Evolutionary conservation across 1,140 invertebrate species (phyloP).

Genomic region (Drosophila sproati): DNA sequence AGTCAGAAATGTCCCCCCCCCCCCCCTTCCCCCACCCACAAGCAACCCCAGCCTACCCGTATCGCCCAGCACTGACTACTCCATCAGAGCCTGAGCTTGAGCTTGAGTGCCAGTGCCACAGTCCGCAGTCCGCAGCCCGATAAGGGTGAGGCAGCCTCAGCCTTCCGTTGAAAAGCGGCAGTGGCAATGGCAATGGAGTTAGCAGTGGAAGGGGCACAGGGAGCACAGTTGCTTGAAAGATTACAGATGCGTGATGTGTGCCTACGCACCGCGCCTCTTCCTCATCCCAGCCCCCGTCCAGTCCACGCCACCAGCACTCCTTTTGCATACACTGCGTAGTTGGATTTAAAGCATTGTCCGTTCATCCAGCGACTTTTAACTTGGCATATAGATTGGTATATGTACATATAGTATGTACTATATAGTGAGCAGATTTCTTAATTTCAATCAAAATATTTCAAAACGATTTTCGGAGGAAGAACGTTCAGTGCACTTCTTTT

Average conservation of each 20-base stretch:
- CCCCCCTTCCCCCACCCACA: conserved; percentile 3
- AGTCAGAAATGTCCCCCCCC: not conserved
- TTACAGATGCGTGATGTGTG: conserved; percentile 22
- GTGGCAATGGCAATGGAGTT: too few relatives aligned
- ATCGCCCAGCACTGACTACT: conserved; percentile 27
- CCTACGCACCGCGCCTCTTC: conserved; percentile 1
- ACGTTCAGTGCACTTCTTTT: too few relatives aligned
- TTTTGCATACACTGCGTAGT: not conserved
- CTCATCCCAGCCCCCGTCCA: not conserved
- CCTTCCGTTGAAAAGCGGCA: not conserved
- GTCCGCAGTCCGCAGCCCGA: conserved; percentile 32
- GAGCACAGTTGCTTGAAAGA: not conserved
- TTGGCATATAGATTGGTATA: too few relatives aligned
- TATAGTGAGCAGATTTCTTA: too few relatives aligned
- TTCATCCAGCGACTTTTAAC: too few relatives aligned
- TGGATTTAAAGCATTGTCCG: too few relatives aligned
- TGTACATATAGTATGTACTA: too few relatives aligned
- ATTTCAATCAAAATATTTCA: too few relatives aligned
- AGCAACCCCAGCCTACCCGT: not conserved
- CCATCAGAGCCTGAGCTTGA: conserved; percentile 40
- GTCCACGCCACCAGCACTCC: not conserved
- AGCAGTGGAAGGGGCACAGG: too few relatives aligned
- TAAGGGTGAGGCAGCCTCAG: conserved; percentile 53
- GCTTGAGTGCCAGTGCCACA: conserved; percentile 52
- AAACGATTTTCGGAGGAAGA: too few relatives aligned